Percentiles rank a stretch among this genome's conserved stretches.
Evolutionary conservation across 2,888 invertebrate genomes (phyloP).

Genomic region (Pyrrhia umbra): DNA sequence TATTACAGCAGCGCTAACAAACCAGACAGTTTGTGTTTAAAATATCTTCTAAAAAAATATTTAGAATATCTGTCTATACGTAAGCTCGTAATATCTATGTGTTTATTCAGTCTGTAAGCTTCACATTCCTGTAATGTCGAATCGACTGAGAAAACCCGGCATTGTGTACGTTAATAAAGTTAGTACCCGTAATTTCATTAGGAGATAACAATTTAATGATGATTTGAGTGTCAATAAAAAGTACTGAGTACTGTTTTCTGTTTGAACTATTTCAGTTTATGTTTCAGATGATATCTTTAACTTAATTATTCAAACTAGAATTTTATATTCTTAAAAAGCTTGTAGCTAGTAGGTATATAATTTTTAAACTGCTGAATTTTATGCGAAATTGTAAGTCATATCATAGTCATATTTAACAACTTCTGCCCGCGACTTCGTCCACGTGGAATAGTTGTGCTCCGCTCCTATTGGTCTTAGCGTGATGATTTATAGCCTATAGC

Average conservation of each 20-base stretch:
- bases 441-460: no score
- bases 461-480: no score
- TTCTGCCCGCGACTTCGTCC: no score
- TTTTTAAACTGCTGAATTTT: no score
- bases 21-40: no score
- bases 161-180: slow-evolving; percentile 3
- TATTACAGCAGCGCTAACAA: no score
- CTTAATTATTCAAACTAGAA: no score
- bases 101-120: slow-evolving; percentile 15
- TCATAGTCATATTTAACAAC: no score
- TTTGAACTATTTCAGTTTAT: not conserved
- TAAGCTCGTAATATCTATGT: not conserved
- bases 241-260: slow-evolving; percentile 13
- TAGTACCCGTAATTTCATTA: slow-evolving; percentile 36
- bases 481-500: no score
- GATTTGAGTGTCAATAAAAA: slow-evolving; percentile 41
- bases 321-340: not conserved
- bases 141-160: not conserved
- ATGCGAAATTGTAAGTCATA: no score
- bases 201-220: slow-evolving; percentile 48
- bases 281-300: no score
- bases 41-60: no score
- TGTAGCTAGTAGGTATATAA: not conserved
- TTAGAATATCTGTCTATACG: not conserved
- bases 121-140: slow-evolving; percentile 9